Conservation (phyloP, 2,888 invertebrate species). For the Allolobophora icterica region DNA sequence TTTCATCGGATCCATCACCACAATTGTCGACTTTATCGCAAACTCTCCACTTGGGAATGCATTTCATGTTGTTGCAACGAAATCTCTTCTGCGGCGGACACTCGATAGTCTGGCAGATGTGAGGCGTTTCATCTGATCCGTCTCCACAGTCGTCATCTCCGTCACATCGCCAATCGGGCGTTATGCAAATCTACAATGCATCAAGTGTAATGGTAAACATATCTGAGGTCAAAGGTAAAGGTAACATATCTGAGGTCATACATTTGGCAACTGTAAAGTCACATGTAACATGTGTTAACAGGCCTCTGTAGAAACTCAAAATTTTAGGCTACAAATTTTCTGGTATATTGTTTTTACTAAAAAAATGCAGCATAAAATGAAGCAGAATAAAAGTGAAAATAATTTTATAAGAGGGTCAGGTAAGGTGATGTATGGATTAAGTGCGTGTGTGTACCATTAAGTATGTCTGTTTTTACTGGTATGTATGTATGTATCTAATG, state of each 20-base stretch:
- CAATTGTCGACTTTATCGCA: conserved; percentile 83
- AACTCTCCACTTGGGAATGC: conserved; percentile 68
- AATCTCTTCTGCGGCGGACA: conserved; percentile 54
- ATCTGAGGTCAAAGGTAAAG: not conserved
- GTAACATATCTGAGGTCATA: no score
- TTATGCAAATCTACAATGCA: conserved; percentile 73
- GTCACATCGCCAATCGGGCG: conserved; percentile 58
- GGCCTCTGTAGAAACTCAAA: not conserved
- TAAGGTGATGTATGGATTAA: no score
- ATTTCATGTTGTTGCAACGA: conserved; percentile 59
- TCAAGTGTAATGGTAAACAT: not conserved
- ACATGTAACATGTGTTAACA: not conserved
- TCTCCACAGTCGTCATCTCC: conserved; percentile 63
- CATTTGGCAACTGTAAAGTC: not conserved
- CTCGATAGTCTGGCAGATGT: conserved; percentile 53
- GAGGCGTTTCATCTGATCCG: conserved; percentile 60
- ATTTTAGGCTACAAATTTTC: not conserved
- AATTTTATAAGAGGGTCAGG: no score
- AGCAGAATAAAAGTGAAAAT: no score
- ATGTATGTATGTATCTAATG: no score
- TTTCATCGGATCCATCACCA: conserved; percentile 71
- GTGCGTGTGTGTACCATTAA: no score
- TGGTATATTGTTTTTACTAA: not conserved
- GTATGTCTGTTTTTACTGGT: no score
- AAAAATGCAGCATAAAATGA: no score